Conservation (phyloP, 2,797 vertebrate species). For the Poeciliopsis presidionis region DNA sequence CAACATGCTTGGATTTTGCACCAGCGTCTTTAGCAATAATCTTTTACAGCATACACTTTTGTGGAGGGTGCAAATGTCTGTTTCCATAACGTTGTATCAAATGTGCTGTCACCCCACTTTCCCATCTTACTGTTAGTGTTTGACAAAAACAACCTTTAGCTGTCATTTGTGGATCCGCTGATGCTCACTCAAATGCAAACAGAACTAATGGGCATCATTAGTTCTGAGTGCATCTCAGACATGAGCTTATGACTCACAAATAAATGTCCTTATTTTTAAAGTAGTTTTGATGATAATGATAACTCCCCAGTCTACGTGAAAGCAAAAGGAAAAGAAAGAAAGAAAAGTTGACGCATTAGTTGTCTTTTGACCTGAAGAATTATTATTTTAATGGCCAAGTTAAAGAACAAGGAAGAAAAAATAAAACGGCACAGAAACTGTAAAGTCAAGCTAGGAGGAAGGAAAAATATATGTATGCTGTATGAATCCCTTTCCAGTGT, state of each 20-base stretch:
- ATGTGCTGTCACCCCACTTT: conserved; percentile 44
- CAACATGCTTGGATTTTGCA: no score
- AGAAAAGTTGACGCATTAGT: conserved; percentile 54
- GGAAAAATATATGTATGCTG: conserved; percentile 15
- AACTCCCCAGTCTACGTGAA: background rate
- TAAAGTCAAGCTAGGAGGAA: conserved; percentile 45
- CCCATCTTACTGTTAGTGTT: conserved; percentile 42
- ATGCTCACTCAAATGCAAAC: conserved; percentile 34
- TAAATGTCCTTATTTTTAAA: background rate
- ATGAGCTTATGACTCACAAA: background rate
- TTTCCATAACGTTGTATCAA: conserved; percentile 22
- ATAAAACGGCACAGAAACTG: conserved; percentile 30
- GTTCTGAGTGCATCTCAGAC: background rate
- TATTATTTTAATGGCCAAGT: conserved; percentile 60
- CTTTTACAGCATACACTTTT: no score
- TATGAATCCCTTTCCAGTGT: conserved; percentile 25
- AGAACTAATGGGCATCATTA: conserved; percentile 21
- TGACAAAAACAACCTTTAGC: conserved; percentile 49
- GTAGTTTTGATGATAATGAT: background rate
- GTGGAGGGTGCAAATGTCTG: no score
- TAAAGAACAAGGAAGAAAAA: conserved; percentile 62
- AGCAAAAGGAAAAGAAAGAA: conserved; percentile 12
- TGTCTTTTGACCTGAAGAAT: conserved; percentile 55
- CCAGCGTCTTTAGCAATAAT: no score
- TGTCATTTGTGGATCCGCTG: conserved; percentile 47